Base-by-base conservation (phyloP, 2,888 invertebrate genomes). In the Linyphia triangularis region DNA sequence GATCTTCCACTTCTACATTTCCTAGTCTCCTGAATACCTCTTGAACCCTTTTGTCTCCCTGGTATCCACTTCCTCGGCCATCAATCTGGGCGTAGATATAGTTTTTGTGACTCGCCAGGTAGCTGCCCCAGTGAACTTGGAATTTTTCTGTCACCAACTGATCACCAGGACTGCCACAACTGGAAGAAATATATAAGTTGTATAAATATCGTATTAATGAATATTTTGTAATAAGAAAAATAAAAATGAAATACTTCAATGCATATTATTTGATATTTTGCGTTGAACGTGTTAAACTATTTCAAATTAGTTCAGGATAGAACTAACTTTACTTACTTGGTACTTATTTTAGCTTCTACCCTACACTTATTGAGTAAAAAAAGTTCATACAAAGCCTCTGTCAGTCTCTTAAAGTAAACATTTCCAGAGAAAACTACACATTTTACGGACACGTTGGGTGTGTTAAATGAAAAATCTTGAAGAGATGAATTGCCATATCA, bases 81-180 rank as follows among this genome's bases (percentile, higher is more conserved):
- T 99, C 99, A 90, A 99, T 97, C 91, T 96, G 95, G 0, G 97
- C 98, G 43, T 98, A 95, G 89, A 99, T 97, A 90, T 97, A 96
- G 90, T 97, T 97, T 91, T 96, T 96, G 69, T 95, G 95, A 22
- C 97, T 96, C 0, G 97, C 95, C 90, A 99, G 93, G 91, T 97
- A 98, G 57, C 97, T 96, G 90, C 96, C 96, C 97, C 97, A 98
- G 92, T 97, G 96, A 10, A 98, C 94, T 82, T 95, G 94, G 95
- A 97, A 98, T 89, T 95, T 95, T 91, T 98, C 97, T 2, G 97
- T 97, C 10, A 98, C 98, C 85, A 97, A 93, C 93, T 99, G 99
- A 0, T 96, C 96, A 2, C 97, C 97, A 13, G 99, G 99, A 1
- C 98, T 98, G 0, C 97, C 98, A n/a, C n/a, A n/a, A n/a, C n/a